Evolutionary conservation across 1,140 invertebrate genomes (phyloP).

Genomic region (Elysia chlorotica): DNA sequence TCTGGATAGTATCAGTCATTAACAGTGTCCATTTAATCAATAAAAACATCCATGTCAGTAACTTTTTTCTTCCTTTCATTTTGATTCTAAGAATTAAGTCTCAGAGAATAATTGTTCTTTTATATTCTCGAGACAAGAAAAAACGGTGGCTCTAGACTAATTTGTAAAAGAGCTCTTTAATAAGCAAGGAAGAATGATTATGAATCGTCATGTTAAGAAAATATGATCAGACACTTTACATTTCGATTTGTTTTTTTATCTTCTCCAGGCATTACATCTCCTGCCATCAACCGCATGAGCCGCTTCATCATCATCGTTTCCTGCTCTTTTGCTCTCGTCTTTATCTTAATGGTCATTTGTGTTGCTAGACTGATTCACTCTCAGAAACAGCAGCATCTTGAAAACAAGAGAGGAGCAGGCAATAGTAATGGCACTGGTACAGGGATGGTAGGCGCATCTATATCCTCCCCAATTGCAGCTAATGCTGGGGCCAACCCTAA

Average conservation of each 20-base stretch:
- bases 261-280: constrained; percentile 37
- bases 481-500: constrained; percentile 29
- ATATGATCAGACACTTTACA: too few species aligned
- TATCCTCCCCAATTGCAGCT: too few species aligned
- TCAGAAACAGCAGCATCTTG: constrained; percentile 41
- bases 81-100: neutral
- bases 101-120: neutral
- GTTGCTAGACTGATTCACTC: constrained; percentile 45
- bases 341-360: too few species aligned
- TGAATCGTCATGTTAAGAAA: too few species aligned
- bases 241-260: neutral
- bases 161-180: too few species aligned
- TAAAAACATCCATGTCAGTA: neutral
- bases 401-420: constrained; percentile 29
- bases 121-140: too few species aligned
- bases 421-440: too few species aligned
- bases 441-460: too few species aligned
- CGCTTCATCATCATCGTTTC: constrained; percentile 45
- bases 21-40: too few species aligned
- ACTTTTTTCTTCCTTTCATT: neutral
- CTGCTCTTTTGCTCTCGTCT: constrained; percentile 45
- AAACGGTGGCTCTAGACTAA: too few species aligned
- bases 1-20: too few species aligned
- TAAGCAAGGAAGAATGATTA: too few species aligned
- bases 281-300: constrained; percentile 45